Evolutionary conservation across 2,888 invertebrate genomes (phyloP).

Genomic region (Caenorhabditis virilis): DNA sequence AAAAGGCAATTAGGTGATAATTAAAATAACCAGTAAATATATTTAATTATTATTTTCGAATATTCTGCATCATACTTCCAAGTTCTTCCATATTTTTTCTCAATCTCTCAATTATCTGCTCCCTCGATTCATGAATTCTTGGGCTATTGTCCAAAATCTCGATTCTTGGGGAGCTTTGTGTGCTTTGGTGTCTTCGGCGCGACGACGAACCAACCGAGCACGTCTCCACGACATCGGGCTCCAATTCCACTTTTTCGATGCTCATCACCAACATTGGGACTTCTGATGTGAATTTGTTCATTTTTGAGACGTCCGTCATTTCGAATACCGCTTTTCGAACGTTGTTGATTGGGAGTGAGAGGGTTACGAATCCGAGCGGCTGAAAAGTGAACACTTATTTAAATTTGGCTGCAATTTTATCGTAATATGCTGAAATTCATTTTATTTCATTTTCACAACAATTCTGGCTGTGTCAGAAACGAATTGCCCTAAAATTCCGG

Average conservation of each 20-base stretch:
- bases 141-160: no score
- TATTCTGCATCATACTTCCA: background rate
- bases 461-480: no score
- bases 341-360: slow-evolving; percentile 26
- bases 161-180: background rate
- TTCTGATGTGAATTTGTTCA: slow-evolving; percentile 9
- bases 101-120: slow-evolving; percentile 1
- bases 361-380: slow-evolving; percentile 38
- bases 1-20: background rate
- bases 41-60: slow-evolving; percentile 2
- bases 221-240: no score
- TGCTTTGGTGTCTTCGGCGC: no score
- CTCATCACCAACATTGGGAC: slow-evolving; percentile 34
- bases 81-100: slow-evolving; percentile 8
- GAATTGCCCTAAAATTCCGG: no score
- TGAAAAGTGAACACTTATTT: no score
- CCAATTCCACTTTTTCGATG: slow-evolving; percentile 17
- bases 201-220: no score
- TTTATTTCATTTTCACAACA: no score
- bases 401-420: no score
- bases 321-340: slow-evolving; percentile 23
- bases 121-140: background rate
- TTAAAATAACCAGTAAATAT: background rate
- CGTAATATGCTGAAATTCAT: no score
- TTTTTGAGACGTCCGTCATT: slow-evolving; percentile 34